phyloP scores from a whole-genome alignment of 2,113 vertebrate genomes.

The Ariopsis seemanni region DNA sequence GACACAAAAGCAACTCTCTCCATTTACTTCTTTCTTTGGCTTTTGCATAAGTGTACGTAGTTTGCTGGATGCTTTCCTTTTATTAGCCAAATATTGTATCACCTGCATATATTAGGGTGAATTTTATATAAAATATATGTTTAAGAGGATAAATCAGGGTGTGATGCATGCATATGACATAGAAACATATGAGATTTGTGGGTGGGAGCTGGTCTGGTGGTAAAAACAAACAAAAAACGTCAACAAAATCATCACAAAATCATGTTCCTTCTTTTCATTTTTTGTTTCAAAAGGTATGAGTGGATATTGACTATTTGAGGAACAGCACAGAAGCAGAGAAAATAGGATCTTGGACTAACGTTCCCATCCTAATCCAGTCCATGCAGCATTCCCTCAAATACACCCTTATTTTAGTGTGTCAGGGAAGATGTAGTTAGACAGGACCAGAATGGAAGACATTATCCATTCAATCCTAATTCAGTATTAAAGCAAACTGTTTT shows the following conservation, averaged over 20 bases:
- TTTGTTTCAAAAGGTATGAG: neutral
- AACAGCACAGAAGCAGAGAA: slow-evolving; percentile 43
- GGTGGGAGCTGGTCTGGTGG: neutral
- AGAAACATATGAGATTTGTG: neutral
- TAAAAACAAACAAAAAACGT: neutral
- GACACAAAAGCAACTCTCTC: neutral
- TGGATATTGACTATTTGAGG: neutral
- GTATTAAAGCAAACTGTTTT: neutral
- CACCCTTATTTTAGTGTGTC: neutral
- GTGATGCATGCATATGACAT: neutral
- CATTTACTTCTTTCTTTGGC: neutral
- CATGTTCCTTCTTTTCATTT: neutral
- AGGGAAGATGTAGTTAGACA: neutral
- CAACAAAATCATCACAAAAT: neutral
- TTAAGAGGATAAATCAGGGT: neutral
- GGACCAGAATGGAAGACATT: slow-evolving; percentile 26
- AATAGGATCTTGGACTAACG: slow-evolving; percentile 29
- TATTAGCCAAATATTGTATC: neutral
- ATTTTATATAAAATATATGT: neutral
- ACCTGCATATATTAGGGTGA: neutral
- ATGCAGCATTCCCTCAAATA: slow-evolving; percentile 26
- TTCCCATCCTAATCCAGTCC: slow-evolving; percentile 43
- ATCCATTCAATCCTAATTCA: neutral
- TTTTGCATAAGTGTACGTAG: neutral
- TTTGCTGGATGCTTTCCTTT: neutral